Evolutionary conservation across 2,113 vertebrate species (phyloP).

Genomic region (Passerina amoena): DNA sequence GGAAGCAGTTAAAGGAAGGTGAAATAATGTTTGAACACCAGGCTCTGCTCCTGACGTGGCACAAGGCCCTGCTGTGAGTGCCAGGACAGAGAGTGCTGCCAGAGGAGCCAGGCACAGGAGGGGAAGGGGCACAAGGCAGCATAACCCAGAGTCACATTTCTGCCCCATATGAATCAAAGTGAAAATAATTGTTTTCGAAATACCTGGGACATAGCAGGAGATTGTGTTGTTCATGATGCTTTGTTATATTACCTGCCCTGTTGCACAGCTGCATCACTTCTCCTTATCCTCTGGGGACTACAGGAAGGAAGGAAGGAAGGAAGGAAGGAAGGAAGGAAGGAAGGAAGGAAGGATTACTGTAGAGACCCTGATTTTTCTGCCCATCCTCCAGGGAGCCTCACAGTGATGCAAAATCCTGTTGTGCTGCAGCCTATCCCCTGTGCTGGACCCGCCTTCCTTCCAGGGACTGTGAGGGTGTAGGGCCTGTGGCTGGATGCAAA

Average conservation of each 20-base stretch:
- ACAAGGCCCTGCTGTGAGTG: not conserved
- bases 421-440: not conserved
- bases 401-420: not conserved
- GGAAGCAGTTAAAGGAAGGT: constrained; percentile 45
- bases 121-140: not conserved
- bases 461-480: not conserved
- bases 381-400: not conserved
- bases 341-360: too few relatives aligned
- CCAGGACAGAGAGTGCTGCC: not conserved
- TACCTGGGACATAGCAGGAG: not conserved
- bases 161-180: not conserved
- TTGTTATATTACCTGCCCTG: not conserved
- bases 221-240: not conserved
- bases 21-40: not conserved
- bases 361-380: not conserved
- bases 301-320: not conserved
- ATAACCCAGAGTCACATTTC: not conserved
- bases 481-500: not conserved
- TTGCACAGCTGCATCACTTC: not conserved
- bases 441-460: not conserved
- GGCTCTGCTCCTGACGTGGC: not conserved
- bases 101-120: not conserved
- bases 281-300: not conserved
- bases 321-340: too few relatives aligned
- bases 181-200: not conserved